Percentiles rank a stretch among this genome's conserved stretches.
Conservation (phyloP, 2,888 invertebrate genomes). For the Polietes domitor region DNA sequence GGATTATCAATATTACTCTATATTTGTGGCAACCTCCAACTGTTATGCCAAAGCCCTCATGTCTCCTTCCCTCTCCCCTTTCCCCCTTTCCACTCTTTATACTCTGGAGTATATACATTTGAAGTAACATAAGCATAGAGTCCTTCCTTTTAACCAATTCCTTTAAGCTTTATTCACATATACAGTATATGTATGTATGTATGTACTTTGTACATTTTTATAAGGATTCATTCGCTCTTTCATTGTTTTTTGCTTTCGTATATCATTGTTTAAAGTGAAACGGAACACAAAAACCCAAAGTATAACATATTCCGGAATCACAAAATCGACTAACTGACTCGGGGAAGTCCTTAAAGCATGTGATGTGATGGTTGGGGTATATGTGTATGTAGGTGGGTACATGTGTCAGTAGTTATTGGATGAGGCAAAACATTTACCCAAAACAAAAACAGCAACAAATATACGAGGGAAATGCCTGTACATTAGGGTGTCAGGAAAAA, state of each 20-base stretch:
- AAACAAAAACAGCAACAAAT: not conserved
- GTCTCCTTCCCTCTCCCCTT: too few species aligned
- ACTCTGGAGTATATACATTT: constrained; percentile 6
- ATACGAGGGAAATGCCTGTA: not conserved
- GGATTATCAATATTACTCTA: constrained; percentile 54
- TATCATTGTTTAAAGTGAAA: constrained; percentile 25
- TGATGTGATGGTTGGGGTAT: too few species aligned
- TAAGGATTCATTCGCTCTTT: not conserved
- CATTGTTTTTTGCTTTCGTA: not conserved
- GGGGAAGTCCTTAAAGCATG: constrained; percentile 10
- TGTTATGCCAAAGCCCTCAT: constrained; percentile 4
- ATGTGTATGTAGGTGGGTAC: not conserved
- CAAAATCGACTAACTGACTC: constrained; percentile 16
- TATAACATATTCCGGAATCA: constrained; percentile 30
- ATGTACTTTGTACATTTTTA: not conserved
- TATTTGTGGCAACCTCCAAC: constrained; percentile 2
- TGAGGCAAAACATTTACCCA: not conserved
- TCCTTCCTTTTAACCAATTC: constrained; percentile 13
- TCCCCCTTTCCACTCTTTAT: not conserved
- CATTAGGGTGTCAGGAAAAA: not conserved
- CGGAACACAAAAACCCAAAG: constrained; percentile 11
- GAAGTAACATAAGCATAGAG: constrained; percentile 5
- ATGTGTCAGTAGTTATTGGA: constrained; percentile 10
- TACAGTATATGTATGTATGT: not conserved
- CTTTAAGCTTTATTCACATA: constrained; percentile 17